These are phyloP conservation scores for Galeopterus variegatus DNA, from an alignment of 2,113 vertebrate species.

Conservation along the genomic window DNA sequence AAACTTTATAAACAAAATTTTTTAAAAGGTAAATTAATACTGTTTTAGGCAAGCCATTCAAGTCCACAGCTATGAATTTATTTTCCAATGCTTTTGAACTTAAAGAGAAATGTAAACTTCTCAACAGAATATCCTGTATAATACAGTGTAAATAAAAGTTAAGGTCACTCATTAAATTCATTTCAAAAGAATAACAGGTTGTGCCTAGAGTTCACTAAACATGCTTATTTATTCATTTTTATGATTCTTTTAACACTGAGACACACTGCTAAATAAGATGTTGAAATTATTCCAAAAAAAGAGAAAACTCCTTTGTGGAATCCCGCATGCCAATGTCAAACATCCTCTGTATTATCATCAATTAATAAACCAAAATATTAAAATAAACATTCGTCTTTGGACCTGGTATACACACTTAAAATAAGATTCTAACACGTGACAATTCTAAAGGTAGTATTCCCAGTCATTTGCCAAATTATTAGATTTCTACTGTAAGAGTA, in stretches of 20 bases:
- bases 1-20: not conserved
- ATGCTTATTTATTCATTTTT: not conserved
- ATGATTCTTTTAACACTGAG: not conserved
- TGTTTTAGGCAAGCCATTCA: not conserved
- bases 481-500: not conserved
- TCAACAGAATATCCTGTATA: not conserved
- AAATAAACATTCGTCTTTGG: not conserved
- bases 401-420: not conserved
- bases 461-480: not conserved
- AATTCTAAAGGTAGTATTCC: not conserved
- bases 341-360: not conserved
- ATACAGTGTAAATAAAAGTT: not conserved
- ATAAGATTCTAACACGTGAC: not conserved
- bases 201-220: not conserved
- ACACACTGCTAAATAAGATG: not conserved
- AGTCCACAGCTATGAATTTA: not conserved
- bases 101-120: not conserved
- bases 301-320: not conserved
- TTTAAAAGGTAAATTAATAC: not conserved
- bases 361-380: not conserved
- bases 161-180: not conserved
- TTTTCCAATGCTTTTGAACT: not conserved
- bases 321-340: not conserved
- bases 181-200: not conserved
- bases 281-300: slow-evolving; percentile 4